Percentiles rank a stretch among this genome's conserved stretches.
Evolutionary conservation across 2,888 invertebrate species (phyloP).

Genomic region (Hipparchia sbordonii): DNA sequence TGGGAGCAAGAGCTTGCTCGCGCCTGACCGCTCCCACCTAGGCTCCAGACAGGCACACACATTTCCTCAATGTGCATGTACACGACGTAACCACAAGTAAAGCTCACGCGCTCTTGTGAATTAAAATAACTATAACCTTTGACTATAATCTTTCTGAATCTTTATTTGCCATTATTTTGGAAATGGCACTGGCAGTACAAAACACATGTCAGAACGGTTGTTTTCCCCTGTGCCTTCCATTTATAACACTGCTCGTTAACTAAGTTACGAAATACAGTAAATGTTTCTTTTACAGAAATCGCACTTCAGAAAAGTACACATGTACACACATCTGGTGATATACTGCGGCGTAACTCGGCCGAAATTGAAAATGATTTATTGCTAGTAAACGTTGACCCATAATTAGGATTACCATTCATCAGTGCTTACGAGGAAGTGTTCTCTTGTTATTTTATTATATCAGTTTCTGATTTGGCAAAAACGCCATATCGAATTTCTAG

Average conservation of each 20-base stretch:
- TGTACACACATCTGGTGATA: conserved; percentile 38
- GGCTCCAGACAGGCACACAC: no score
- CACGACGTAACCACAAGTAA: no score
- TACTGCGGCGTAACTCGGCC: conserved; percentile 36
- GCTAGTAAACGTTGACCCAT: conserved; percentile 36
- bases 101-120: no score
- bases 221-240: no score
- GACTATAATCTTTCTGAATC: no score
- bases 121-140: no score
- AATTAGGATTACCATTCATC: conserved; percentile 18
- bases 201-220: no score
- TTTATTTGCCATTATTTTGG: no score
- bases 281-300: conserved; percentile 1
- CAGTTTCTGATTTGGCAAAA: neutral
- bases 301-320: neutral
- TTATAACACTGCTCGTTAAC: neutral
- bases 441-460: neutral
- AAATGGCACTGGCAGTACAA: no score
- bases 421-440: neutral
- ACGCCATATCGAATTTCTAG: neutral
- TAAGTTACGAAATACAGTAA: neutral
- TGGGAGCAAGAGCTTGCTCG: no score
- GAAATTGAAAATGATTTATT: conserved; percentile 42
- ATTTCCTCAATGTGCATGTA: no score
- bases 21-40: no score